Base-by-base conservation (phyloP, 2,113 vertebrate genomes). In the Petromus typicus region DNA sequence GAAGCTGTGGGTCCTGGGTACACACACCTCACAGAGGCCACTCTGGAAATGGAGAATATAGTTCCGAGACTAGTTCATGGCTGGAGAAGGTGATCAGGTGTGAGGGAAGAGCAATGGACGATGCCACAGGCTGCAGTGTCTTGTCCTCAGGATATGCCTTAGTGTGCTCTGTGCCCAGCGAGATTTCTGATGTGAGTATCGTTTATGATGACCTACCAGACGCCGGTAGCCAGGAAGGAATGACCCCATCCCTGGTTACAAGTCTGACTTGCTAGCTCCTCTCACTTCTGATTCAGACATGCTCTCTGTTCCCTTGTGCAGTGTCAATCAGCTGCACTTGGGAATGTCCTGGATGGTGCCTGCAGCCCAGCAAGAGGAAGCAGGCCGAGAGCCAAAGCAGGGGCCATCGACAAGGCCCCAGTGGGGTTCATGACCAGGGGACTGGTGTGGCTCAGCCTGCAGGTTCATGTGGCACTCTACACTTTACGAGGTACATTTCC, bases 301-400 rank as follows among this genome's bases (percentile, higher is more conserved):
- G 23, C 13, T 90, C 16, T 13, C 32, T 11, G 17, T 1, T 6
- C 14, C 9, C 34, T 54, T 59, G 51, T 71, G 30, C 54, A 43
- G 57, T 73, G 14, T 64, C 20, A 51, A 5, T 17, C 4, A 18
- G 11, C 37, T 40, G 88, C 30, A 43, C 20, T n/a, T 51, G 9
- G 59, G 80, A 85, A 22, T 34, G 40, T 37, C 9, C 3, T 12
- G 27, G 16, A 20, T 0, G 13, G 43, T 40, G 14, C 30, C 0
- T 1, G 1, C 32, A 10, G 11, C 6, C 1, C 20, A 71, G 54
- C 6, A 3, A 1, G 0, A 1, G 32, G 18, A n/a, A 56, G 54
- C 17, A 1, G 54, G 27, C 13, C 0, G 16, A 56, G 22, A 8
- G 7, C 61, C n/a, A 2, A 2, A 10, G 37, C 48, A 12, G 64